Evolutionary conservation across 2,113 vertebrate genomes (phyloP).

Genomic region (Osmerus mordax): DNA sequence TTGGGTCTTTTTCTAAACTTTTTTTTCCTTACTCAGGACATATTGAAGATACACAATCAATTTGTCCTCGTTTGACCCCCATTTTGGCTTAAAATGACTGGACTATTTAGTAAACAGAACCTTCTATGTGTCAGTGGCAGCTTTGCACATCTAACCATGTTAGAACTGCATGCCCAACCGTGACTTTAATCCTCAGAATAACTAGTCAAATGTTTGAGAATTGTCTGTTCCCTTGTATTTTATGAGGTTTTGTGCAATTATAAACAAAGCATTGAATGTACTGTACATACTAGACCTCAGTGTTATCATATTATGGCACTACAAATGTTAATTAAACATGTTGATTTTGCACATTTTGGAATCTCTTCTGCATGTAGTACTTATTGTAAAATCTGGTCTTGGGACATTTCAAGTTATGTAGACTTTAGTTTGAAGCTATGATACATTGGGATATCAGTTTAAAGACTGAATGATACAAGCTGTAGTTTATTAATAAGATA

Average conservation of each 20-base stretch:
- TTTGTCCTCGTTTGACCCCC: too few relatives aligned
- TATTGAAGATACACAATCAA: too few relatives aligned
- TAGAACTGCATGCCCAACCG: slow-evolving; percentile 40
- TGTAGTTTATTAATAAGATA: too few relatives aligned
- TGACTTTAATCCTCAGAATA: slow-evolving; percentile 9
- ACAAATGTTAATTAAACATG: neutral
- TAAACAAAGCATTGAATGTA: slow-evolving; percentile 54
- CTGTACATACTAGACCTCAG: slow-evolving; percentile 14
- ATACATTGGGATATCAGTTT: too few relatives aligned
- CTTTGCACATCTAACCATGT: slow-evolving; percentile 20
- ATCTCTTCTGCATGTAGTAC: slow-evolving; percentile 27
- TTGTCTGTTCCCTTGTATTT: neutral
- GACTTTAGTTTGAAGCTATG: neutral
- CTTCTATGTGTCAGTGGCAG: neutral
- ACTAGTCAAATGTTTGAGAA: slow-evolving; percentile 17
- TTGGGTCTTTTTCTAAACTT: too few relatives aligned
- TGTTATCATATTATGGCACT: slow-evolving; percentile 22
- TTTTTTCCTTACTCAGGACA: too few relatives aligned
- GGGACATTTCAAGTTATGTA: neutral
- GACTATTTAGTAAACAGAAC: too few relatives aligned
- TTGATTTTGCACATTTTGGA: slow-evolving; percentile 43
- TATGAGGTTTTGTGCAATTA: slow-evolving; percentile 44
- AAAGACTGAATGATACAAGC: too few relatives aligned
- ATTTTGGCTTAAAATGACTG: too few relatives aligned
- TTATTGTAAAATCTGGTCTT: neutral